Base-by-base conservation (phyloP, 1,140 invertebrate species). In the Papilio dardanus region DNA sequence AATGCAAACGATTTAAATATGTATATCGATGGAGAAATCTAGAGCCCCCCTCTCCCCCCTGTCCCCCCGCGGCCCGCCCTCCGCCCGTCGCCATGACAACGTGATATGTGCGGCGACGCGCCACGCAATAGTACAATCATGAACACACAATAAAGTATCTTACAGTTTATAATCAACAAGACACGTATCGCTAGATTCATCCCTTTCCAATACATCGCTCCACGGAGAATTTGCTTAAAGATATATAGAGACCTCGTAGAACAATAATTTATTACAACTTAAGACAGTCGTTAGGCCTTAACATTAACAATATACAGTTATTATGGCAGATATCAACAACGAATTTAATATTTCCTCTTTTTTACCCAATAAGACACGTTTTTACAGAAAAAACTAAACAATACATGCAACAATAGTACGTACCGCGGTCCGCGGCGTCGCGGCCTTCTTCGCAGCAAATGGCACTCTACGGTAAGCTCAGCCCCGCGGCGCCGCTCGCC, bases 261-360 rank as follows among this genome's bases (percentile, higher is more conserved):
- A 87, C 83, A 88, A 88, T 85, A 89, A 83, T 84, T 78, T 86
- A 83, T 80, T 84, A 86, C 84, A 86, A 89, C 79, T 82, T 84
- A 88, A 85, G 85, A 92, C 89, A 92, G 88, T 91, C 90, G 87
- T 91, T 91, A 92, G 91, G 90, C 91, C 90, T 91, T 92, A 92
- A 84, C 76, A 88, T 83, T 84, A 90, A 88, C 77, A 89, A 91
- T 92, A 77, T 92, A 92, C 89, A 93, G 75, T 88, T 88, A 90
- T 92, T 92, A 93, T 93, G 90, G 91, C 91, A 93, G 88, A 92
- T 91, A 90, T 92, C 85, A 93, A 90, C 88, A 92, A 91, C 86
- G 84, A 88, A 88, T 91, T 90, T 91, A 87, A 54, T 54, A 73
- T 83, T 83, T 79, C 65, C 71, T 79, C 74, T 75, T 81, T 84